Conservation (phyloP, 53 echinoderm and acorn worm genomes). For the Mesocentrotus franciscanus region DNA sequence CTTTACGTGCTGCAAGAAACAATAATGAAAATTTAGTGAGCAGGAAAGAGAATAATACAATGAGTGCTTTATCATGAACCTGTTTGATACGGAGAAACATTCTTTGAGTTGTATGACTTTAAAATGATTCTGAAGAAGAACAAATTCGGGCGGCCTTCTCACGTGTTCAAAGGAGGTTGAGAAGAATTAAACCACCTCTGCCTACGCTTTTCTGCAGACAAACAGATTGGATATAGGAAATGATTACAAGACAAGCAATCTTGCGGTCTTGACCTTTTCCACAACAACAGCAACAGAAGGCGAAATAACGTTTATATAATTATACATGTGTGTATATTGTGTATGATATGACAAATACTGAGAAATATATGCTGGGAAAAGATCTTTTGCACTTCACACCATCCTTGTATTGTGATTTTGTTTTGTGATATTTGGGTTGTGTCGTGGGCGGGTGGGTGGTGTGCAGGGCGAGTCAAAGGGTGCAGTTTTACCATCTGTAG, state of each 20-base stretch:
- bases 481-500: too few relatives aligned
- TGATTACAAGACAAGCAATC: not conserved
- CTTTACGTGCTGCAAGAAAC: not conserved
- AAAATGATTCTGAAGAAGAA: not conserved
- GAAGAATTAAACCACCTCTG: not conserved
- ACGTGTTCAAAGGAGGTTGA: not conserved
- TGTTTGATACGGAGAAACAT: not conserved
- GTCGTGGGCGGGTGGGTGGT: constrained; percentile 2
- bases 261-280: constrained; percentile 8
- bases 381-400: not conserved
- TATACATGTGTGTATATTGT: not conserved
- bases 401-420: constrained; percentile 44
- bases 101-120: not conserved
- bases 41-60: not conserved
- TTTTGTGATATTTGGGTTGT: not conserved
- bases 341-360: not conserved
- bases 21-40: not conserved
- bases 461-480: not conserved
- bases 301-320: not conserved
- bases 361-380: constrained; percentile 25
- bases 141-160: not conserved
- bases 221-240: not conserved
- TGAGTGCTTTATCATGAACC: not conserved
- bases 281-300: not conserved
- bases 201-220: not conserved